These are phyloP conservation scores for Gorsachius magnificus DNA, from an alignment of 2,797 vertebrate species.

Conservation along the genomic window DNA sequence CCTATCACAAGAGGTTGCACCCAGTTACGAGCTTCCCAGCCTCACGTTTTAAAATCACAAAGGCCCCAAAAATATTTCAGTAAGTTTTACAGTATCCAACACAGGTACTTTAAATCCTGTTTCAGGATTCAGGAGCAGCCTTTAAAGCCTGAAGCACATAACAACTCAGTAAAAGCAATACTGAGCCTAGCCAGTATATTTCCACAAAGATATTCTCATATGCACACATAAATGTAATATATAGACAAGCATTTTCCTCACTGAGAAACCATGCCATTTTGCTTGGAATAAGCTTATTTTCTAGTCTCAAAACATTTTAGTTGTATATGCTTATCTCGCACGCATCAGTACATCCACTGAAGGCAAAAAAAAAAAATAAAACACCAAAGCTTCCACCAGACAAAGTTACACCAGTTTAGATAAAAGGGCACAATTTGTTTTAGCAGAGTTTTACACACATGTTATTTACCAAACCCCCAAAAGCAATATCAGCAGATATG, in stretches of 20 bases:
- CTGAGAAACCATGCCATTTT: fast-evolving
- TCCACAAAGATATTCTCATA: background rate
- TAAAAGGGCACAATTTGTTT: fast-evolving
- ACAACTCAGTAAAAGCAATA: background rate
- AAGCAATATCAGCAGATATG: background rate
- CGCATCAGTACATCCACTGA: background rate
- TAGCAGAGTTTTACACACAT: fast-evolving
- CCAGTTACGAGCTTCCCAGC: fast-evolving
- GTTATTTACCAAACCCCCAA: background rate
- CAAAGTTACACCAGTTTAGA: background rate
- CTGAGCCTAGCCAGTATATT: fast-evolving
- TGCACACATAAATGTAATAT: fast-evolving
- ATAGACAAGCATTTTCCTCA: background rate
- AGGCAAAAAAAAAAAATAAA: background rate
- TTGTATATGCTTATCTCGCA: background rate
- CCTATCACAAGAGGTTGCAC: background rate
- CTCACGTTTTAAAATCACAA: background rate
- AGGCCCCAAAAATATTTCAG: background rate
- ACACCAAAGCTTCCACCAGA: background rate
- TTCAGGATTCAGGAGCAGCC: background rate
- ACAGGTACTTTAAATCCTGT: background rate
- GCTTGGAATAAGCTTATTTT: background rate
- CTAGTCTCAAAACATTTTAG: background rate
- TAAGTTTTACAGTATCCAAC: background rate
- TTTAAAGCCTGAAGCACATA: background rate